Base-by-base conservation (phyloP, 1,140 invertebrate genomes). In the Calycopis cecrops region DNA sequence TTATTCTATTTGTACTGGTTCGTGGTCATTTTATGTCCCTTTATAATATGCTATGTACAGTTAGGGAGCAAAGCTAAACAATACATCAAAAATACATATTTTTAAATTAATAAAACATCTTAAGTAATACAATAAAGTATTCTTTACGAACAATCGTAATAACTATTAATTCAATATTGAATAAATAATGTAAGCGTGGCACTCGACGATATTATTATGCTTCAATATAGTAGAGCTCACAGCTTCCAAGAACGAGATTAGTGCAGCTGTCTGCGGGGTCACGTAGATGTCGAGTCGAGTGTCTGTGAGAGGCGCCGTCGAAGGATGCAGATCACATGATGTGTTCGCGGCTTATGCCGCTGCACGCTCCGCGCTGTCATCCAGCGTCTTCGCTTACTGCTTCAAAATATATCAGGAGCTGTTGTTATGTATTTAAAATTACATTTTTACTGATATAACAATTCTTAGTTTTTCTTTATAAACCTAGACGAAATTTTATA, bases 241-340 rank as follows among this genome's bases (percentile, higher is more conserved):
- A 37, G 9, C 9, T 37, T 3, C 3, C 40, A 16, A 44, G 28
- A 52, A 59, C 21, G 59, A 65, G 66, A 78, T 78, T 80, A 75
- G 62, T 71, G 76, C 60, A 60, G 61, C 62, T 69, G 73, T 74
- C 72, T 80, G 79, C 77, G 64, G 63, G 65, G 77, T 80, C 77
- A 83, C 76, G 77, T 83, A 75, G 63, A 58, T 59, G 55, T 48
- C 56, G 66, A 63, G 76, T 73, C 63, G 70, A 76, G 76, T 76
- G 73, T 62, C 64, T 53, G 50, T 55, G 58, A 53, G 52, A 18
- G 64, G 65, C 54, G 63, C 35, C 62, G 63, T 59, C 47, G 50
- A 52, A 62, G 52, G 56, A 44, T 60, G 61, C 47, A 44, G 10
- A 21, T 37, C 53, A 38, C 38, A 59, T 37, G 12, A 40, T 63